phyloP scores from a whole-genome alignment of 2,113 vertebrate genomes.

The Psettodes erumei region DNA sequence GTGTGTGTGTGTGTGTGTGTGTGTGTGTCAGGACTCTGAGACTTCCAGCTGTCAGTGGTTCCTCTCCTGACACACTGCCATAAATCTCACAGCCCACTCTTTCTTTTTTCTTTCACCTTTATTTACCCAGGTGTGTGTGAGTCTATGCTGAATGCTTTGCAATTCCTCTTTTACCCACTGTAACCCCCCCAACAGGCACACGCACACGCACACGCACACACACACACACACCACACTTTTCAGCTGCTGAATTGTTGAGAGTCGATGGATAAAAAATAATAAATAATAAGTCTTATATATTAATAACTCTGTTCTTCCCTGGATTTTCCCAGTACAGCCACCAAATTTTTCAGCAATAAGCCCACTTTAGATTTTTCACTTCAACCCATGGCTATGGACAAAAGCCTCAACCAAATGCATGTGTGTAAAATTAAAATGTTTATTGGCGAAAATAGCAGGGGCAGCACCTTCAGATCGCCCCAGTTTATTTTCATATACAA shows the following conservation, averaged over 20 bases:
- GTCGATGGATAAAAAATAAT: not conserved
- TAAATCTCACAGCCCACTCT: slow-evolving; percentile 21
- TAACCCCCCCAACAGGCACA: not conserved
- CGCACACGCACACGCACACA: too few relatives aligned
- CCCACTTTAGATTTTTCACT: not conserved
- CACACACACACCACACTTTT: too few relatives aligned
- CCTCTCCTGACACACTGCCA: slow-evolving; percentile 30
- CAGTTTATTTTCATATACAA: not conserved
- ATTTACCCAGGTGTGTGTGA: slow-evolving; percentile 30
- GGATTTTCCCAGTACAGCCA: not conserved
- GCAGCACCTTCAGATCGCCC: too few relatives aligned
- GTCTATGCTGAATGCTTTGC: slow-evolving; percentile 1
- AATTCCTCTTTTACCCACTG: not conserved
- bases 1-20: not conserved
- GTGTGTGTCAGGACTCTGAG: slow-evolving; percentile 22
- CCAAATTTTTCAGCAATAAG: not conserved
- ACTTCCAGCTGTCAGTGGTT: slow-evolving; percentile 56
- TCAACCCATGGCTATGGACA: not conserved
- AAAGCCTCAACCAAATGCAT: too few relatives aligned
- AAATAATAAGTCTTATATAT: too few relatives aligned
- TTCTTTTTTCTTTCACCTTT: slow-evolving; percentile 23
- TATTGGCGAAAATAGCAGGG: too few relatives aligned
- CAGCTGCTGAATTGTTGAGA: not conserved
- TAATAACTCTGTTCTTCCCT: too few relatives aligned
- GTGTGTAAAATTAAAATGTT: too few relatives aligned